A percentile compares a stretch with the other conserved stretches of the same genome.
phyloP scores from a whole-genome alignment of 2,888 invertebrate species.

The Leptopilina myrica region DNA sequence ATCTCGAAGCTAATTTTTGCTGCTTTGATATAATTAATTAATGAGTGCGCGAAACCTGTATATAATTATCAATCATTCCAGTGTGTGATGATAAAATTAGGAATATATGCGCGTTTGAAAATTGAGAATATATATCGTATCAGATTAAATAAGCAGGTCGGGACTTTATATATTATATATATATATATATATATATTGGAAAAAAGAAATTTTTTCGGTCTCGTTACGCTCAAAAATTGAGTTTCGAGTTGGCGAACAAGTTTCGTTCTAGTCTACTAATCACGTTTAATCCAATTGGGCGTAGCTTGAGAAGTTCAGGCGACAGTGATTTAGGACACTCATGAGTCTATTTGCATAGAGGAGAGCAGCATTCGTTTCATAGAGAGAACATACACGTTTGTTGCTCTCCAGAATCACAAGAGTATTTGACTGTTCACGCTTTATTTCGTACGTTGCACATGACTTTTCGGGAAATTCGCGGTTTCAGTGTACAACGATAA shows the following conservation, averaged over 20 bases:
- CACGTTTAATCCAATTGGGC: constrained; percentile 39
- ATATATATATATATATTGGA: too few species aligned
- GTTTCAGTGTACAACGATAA: background rate
- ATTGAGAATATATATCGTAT: background rate
- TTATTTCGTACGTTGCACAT: constrained; percentile 7
- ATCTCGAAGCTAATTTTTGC: too few species aligned
- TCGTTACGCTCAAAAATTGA: background rate
- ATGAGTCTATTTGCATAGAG: constrained; percentile 33
- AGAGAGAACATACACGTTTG: constrained; percentile 11
- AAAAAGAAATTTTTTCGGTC: constrained; percentile 4
- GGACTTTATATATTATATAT: too few species aligned
- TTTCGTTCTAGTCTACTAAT: constrained; percentile 41
- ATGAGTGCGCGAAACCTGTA: too few species aligned
- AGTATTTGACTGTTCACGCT: constrained; percentile 16
- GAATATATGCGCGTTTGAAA: too few species aligned
- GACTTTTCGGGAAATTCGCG: background rate
- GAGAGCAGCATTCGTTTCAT: constrained; percentile 28
- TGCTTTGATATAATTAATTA: too few species aligned
- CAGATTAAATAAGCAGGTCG: background rate
- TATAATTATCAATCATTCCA: too few species aligned
- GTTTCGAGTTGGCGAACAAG: constrained; percentile 30
- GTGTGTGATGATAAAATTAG: too few species aligned
- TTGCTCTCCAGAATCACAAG: constrained; percentile 22
- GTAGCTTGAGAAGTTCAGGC: constrained; percentile 35
- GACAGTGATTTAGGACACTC: constrained; percentile 39